These are phyloP conservation scores for Parus major DNA, from an alignment of 2,113 vertebrate species.

Conservation along the genomic window DNA sequence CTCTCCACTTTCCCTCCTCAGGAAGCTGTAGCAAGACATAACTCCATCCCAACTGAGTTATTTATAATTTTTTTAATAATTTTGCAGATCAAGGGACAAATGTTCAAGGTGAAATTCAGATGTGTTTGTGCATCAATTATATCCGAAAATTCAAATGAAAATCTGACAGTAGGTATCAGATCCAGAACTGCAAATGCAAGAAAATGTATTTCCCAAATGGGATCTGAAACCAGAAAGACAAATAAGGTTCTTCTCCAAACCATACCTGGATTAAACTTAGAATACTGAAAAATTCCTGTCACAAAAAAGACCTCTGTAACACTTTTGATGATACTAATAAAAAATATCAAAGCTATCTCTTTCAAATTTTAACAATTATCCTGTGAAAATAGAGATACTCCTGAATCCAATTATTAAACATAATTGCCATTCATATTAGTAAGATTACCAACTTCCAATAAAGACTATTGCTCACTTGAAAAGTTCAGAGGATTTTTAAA, in stretches of 20 bases:
- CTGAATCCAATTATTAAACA: neutral
- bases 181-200: neutral
- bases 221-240: neutral
- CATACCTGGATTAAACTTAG: neutral
- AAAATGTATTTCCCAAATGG: neutral
- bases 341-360: neutral
- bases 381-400: neutral
- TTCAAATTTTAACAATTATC: neutral
- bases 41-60: neutral
- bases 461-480: neutral
- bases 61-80: neutral
- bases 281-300: neutral
- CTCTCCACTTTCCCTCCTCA: neutral
- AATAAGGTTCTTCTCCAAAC: neutral
- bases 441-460: neutral
- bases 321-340: neutral
- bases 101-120: neutral
- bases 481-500: neutral
- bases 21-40: neutral
- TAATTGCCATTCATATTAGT: neutral
- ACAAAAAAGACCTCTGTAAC: neutral
- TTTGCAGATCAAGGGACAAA: neutral
- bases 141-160: neutral
- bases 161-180: neutral
- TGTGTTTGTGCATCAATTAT: neutral